Base-by-base conservation (phyloP, 2,113 vertebrate species). In the human region DNA sequence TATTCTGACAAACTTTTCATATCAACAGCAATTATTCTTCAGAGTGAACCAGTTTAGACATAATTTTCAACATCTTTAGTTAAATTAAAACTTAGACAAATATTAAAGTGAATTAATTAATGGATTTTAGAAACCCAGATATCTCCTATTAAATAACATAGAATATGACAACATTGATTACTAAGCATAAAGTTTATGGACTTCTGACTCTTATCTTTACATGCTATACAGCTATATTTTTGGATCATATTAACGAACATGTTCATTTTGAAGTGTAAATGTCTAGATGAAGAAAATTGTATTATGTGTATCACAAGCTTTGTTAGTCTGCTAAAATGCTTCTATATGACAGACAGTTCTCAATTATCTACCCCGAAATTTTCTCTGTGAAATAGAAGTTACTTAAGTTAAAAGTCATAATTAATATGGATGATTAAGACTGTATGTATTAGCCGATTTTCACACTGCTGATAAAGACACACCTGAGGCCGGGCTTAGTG, bases 11-110 rank as follows among this genome's bases (percentile, higher is more conserved):
- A 86, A 81, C 9, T 78, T 76, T 93, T 96, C 66, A 13, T 68
- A 48, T 83, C 55, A 79, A 89, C 68, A 90, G 59, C 90, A 89
- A 92, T 81, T 82, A 81, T 50, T 70, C 48, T 91, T 97, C 64
- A 43, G 13, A 68, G 43, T 76, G 27, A 93, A 86, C 20, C 38
- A 76, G 40, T 32, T 81, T 84, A 90, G 59, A 78, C 30, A 79
- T n/a, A 64, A 83, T 64, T 93, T 90, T n/a, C 22, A 95, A 55
- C 22, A 75, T 52, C 40, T 83, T 90, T 84, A 55, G 75, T 57
- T 94, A 23, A 90, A 83, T 83, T 86, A 76, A 93, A 92, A 83
- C 1, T 76, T 83, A 30, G 38, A 80, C 16, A 81, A 70, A 73
- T 82, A 85, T 52, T 11, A 40, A 59, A 61, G 30, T 89, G 32